A percentile compares a stretch with the other conserved stretches of the same genome.
phyloP scores from a whole-genome alignment of 2,888 invertebrate genomes.

The Entomobrya proxima region DNA sequence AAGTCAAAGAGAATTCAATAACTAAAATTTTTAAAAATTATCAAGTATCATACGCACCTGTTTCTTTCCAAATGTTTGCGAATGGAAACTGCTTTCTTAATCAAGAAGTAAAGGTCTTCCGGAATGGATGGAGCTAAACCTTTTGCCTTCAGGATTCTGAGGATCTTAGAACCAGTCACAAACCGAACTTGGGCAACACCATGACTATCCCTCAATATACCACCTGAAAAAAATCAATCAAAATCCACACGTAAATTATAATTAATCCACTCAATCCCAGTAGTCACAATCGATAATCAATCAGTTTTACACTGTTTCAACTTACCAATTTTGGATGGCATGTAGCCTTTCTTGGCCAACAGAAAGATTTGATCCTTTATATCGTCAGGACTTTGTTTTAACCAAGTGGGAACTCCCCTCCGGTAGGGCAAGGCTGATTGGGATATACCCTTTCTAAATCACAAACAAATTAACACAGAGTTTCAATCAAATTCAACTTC shows the following conservation, averaged over 20 bases:
- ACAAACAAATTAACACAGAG: too few relatives aligned
- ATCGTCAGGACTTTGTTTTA: constrained; percentile 97
- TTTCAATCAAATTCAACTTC: background rate
- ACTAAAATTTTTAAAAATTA: too few relatives aligned
- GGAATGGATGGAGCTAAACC: constrained; percentile 98
- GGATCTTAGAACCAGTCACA: constrained; percentile 98
- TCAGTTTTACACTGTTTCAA: constrained; percentile 45
- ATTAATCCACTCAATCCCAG: too few relatives aligned
- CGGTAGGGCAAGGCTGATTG: constrained; percentile 99
- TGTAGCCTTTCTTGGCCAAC: constrained; percentile 98
- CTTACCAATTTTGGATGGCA: constrained; percentile 99
- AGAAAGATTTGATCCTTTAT: constrained; percentile 99
- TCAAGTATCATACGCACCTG: constrained; percentile 80
- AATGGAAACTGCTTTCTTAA: constrained; percentile 99
- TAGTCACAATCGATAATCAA: too few relatives aligned
- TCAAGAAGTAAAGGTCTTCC: constrained; percentile 98
- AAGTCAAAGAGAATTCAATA: too few relatives aligned
- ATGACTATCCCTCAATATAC: constrained; percentile 98
- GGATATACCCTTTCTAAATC: constrained; percentile 99
- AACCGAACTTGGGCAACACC: constrained; percentile 99
- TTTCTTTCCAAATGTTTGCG: constrained; percentile 99
- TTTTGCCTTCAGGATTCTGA: constrained; percentile 98
- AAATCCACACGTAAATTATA: background rate
- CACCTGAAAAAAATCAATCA: constrained; percentile 87
- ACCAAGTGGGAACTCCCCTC: constrained; percentile 98